Evolutionary conservation across 2,797 vertebrate genomes (phyloP).

Genomic region (Antennarius maculatus): DNA sequence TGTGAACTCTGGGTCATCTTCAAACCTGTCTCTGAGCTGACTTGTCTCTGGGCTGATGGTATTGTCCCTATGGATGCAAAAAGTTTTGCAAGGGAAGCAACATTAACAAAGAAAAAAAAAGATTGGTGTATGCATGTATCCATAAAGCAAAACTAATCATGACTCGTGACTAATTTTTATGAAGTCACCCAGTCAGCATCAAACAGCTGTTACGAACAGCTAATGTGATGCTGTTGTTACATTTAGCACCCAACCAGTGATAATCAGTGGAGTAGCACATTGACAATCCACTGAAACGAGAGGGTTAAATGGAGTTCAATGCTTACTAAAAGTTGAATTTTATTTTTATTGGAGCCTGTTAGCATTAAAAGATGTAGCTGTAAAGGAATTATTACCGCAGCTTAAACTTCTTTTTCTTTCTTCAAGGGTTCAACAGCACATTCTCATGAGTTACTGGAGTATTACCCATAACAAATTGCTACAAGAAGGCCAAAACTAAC

Average conservation of each 20-base stretch:
- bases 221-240: slow-evolving; percentile 24
- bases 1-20: slow-evolving; percentile 74
- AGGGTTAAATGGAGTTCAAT: slow-evolving; percentile 49
- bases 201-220: slow-evolving; percentile 32
- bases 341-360: slow-evolving; percentile 52
- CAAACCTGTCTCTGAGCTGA: slow-evolving; percentile 52
- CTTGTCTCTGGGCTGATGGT: slow-evolving; percentile 50
- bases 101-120: slow-evolving; percentile 9
- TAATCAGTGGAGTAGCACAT: background rate
- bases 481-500: slow-evolving; percentile 67
- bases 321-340: slow-evolving; percentile 39
- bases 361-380: slow-evolving; percentile 56
- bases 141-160: slow-evolving; percentile 7
- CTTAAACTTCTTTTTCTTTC: slow-evolving; percentile 48
- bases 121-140: background rate
- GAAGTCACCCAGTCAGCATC: slow-evolving; percentile 25
- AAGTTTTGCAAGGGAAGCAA: background rate
- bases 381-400: slow-evolving; percentile 61
- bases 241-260: slow-evolving; percentile 24
- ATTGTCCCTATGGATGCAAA: slow-evolving; percentile 54
- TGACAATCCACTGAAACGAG: slow-evolving; percentile 35
- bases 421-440: slow-evolving; percentile 55
- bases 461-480: slow-evolving; percentile 74
- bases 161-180: slow-evolving; percentile 14
- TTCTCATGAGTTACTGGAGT: slow-evolving; percentile 64